These are phyloP conservation scores for Neomonachus schauinslandi DNA, from an alignment of 2,113 vertebrate genomes.

Conservation along the genomic window DNA sequence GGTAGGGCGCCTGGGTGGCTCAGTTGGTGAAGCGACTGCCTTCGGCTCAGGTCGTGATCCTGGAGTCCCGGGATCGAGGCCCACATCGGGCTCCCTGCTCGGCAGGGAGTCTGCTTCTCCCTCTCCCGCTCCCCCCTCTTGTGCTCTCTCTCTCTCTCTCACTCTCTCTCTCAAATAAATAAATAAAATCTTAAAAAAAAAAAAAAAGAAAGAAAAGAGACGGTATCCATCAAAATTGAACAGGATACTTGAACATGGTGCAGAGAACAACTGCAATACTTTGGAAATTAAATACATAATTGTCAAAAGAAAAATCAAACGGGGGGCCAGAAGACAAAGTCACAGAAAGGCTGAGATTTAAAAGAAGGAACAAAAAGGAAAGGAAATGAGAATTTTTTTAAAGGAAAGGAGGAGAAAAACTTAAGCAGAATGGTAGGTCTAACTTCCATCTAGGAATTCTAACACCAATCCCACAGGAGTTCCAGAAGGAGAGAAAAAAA, in stretches of 20 bases:
- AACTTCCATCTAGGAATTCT: background rate
- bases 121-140: too few species aligned
- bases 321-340: background rate
- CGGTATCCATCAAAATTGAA: background rate
- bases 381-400: background rate
- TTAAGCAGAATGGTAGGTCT: background rate
- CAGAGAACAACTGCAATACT: background rate
- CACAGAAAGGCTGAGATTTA: background rate
- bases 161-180: too few species aligned
- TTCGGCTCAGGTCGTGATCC: too few species aligned
- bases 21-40: too few species aligned
- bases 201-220: background rate
- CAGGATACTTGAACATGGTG: background rate
- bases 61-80: too few species aligned
- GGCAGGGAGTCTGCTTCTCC: too few species aligned
- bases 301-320: slow-evolving; percentile 19
- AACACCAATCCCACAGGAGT: background rate
- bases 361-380: background rate
- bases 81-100: too few species aligned
- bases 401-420: background rate
- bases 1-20: too few species aligned
- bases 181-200: too few species aligned
- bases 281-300: background rate
- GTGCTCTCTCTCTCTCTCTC: too few species aligned
- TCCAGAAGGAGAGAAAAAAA: background rate